phyloP scores from a whole-genome alignment of 2,797 vertebrate genomes.

The Pelodytes ibericus region DNA sequence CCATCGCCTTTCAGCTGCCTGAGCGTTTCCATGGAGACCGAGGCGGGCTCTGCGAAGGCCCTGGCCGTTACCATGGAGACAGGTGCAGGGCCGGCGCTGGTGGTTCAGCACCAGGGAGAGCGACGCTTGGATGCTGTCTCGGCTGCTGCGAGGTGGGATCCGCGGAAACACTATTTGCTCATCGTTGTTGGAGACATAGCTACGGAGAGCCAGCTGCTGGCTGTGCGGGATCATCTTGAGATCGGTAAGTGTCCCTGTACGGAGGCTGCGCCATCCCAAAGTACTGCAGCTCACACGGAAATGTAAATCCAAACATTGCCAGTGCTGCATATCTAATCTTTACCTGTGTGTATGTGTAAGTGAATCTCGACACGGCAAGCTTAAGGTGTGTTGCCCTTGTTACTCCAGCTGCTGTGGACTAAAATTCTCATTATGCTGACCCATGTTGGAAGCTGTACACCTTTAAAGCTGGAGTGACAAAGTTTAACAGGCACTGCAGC shows the following conservation, averaged over 20 bases:
- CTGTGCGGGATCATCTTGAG: constrained; percentile 79
- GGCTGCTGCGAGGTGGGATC: constrained; percentile 61
- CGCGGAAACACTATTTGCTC: constrained; percentile 77
- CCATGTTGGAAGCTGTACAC: not conserved
- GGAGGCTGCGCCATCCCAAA: not conserved
- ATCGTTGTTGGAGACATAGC: constrained; percentile 84
- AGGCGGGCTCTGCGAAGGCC: constrained; percentile 70
- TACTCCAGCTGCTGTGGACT: no score
- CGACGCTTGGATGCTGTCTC: constrained; percentile 56
- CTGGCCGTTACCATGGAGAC: constrained; percentile 87
- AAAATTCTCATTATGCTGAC: no score
- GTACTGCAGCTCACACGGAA: not conserved
- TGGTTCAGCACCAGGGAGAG: constrained; percentile 70
- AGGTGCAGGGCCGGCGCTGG: constrained; percentile 65
- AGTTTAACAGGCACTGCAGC: no score
- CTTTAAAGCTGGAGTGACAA: not conserved
- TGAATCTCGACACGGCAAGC: no score
- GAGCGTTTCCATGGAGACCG: constrained; percentile 90
- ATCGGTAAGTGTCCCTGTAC: constrained; percentile 73
- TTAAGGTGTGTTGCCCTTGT: no score
- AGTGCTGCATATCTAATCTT: no score
- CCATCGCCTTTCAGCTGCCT: constrained; percentile 62
- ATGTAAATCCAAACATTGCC: no score
- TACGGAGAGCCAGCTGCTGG: constrained; percentile 77
- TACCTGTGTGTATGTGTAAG: no score